A percentile compares a stretch with the other conserved stretches of the same genome.
phyloP scores from a whole-genome alignment of 1,140 invertebrate genomes.

The Drosophila seguyi region DNA sequence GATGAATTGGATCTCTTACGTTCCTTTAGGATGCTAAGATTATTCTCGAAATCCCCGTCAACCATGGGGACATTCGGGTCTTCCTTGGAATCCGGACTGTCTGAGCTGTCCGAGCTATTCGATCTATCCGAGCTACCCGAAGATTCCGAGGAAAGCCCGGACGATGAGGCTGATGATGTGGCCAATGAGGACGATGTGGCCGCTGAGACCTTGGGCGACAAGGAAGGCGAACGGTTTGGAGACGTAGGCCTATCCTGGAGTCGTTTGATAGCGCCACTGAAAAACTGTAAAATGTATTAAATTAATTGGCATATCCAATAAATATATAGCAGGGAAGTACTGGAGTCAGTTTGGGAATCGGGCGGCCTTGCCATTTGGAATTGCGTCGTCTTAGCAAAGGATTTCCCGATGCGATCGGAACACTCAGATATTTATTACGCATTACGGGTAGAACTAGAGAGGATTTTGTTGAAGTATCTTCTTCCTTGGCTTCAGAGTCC shows the following conservation, averaged over 20 bases:
- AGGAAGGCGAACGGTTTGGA: neutral
- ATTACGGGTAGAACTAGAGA: accelerated
- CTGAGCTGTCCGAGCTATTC: too few species aligned
- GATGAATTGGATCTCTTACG: too few species aligned
- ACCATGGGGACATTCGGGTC: too few species aligned
- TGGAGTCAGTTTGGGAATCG: neutral
- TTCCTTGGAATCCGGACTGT: too few species aligned
- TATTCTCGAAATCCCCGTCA: neutral
- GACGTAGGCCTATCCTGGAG: neutral
- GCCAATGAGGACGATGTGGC: neutral
- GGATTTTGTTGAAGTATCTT: neutral
- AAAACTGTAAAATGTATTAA: constrained; percentile 2
- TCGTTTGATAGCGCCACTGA: neutral
- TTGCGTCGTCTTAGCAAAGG: neutral
- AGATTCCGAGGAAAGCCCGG: too few species aligned
- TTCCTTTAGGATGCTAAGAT: neutral
- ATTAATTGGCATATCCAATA: neutral
- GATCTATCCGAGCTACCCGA: too few species aligned
- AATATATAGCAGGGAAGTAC: neutral
- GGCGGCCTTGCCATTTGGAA: neutral
- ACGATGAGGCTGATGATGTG: too few species aligned
- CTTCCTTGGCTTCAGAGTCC: neutral
- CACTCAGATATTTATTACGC: neutral
- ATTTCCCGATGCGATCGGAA: neutral
- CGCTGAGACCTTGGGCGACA: neutral